Base-by-base conservation (phyloP, 2,113 vertebrate species). In the Nyctereutes procyonoides region DNA sequence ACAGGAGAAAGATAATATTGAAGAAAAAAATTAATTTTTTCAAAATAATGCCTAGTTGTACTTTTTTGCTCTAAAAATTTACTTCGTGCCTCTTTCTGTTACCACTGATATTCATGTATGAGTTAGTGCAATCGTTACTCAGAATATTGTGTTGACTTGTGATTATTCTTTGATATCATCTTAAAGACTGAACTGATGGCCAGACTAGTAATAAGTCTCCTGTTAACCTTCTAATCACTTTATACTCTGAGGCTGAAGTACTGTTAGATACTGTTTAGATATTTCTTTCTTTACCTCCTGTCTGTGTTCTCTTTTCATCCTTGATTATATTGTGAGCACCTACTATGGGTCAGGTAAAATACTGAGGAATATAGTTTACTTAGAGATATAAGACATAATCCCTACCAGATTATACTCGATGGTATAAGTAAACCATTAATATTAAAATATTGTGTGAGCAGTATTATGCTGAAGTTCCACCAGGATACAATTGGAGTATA, bases 101-200 rank as follows among this genome's bases (percentile, higher is more conserved):
- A 63, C 38, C 26, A 38, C 19, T 86, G 10, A 32, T 62, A 69
- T 56, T 94, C 8, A n/a, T 58, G 3, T 43, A 12, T 14, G 60
- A 55, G 17, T 55, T 58, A 58, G 16, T 82, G 8, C 16, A 80
- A 26, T 90, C 13, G 84, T 93, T 74, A 81, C 55, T 93, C 26
- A 87, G 30, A 92, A 62, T 90, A 62, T 65, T 92, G 32, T 95
- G 38, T 96, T 67, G 51, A 20, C 63, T 94, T 92, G 60, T 51
- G 38, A n/a, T 91, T 92, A 74, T 92, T 60, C 43, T 91, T 95
- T 92, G 87, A 67, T 87, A 28, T 22, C 8, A 13, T 94, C 60
- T 91, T 91, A 35, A 88, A 96, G 69, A 81, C 10, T 32, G 12
- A 88, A 81, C 10, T 32, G 12, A 88, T 71, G 17, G 53, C 32